Evolutionary conservation across 2,113 vertebrate species (phyloP).

Genomic region (Elanoides forficatus): DNA sequence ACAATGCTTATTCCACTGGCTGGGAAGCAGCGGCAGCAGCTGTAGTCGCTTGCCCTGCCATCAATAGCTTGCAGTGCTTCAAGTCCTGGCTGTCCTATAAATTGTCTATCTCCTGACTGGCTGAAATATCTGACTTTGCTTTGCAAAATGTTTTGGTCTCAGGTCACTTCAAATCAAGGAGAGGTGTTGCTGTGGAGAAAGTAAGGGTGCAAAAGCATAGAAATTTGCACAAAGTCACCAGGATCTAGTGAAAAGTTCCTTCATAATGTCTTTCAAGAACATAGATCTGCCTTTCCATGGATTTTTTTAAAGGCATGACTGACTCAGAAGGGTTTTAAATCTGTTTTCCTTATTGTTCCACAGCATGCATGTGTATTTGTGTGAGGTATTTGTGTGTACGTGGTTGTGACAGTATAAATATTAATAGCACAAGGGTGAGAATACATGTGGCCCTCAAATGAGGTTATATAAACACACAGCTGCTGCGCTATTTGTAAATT

Average conservation of each 20-base stretch:
- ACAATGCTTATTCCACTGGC: background rate
- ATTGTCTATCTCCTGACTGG: background rate
- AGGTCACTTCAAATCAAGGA: background rate
- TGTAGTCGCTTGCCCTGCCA: background rate
- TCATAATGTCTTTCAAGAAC: background rate
- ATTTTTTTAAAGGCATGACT: background rate
- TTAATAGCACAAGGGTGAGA: constrained; percentile 61
- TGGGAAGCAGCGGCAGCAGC: constrained; percentile 31
- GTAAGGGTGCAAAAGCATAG: background rate
- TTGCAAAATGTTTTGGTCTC: background rate
- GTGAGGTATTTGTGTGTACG: background rate
- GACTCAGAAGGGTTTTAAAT: background rate
- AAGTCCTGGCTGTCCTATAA: background rate
- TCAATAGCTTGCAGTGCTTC: background rate
- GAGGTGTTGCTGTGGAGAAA: background rate
- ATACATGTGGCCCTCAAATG: constrained; percentile 57
- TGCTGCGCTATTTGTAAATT: constrained; percentile 63
- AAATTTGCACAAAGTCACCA: background rate
- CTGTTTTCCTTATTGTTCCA: background rate
- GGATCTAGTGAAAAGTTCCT: background rate
- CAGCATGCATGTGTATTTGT: background rate
- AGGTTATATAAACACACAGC: constrained; percentile 72
- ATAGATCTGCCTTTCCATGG: background rate
- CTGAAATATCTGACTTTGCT: background rate
- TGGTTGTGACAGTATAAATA: constrained; percentile 61